These are phyloP conservation scores for Taurulus bubalis DNA, from an alignment of 2,113 vertebrate species.

Conservation along the genomic window DNA sequence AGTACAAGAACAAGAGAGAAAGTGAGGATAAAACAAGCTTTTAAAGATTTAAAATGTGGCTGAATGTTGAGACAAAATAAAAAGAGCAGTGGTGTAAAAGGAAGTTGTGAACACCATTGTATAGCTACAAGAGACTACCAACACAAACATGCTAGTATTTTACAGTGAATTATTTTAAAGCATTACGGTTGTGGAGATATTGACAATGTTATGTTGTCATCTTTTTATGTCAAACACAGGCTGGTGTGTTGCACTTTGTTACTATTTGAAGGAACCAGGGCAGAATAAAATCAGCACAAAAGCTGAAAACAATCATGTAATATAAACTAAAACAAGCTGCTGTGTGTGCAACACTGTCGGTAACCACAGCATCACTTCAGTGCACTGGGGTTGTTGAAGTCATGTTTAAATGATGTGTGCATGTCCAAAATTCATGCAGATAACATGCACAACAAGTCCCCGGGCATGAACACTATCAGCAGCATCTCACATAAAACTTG, in stretches of 20 bases:
- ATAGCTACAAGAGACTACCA: background rate
- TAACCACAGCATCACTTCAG: background rate
- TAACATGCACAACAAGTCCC: background rate
- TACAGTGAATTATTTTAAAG: background rate
- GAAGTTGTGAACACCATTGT: background rate
- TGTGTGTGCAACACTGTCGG: background rate
- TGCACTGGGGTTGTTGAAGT: slow-evolving; percentile 2
- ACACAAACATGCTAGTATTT: background rate
- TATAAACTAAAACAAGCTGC: background rate
- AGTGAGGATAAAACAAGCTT: background rate
- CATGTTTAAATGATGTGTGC: slow-evolving; percentile 17
- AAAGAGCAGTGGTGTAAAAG: background rate
- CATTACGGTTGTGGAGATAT: background rate
- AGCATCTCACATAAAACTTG: slow-evolving; percentile 32
- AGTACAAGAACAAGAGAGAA: background rate
- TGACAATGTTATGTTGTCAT: background rate
- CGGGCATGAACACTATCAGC: slow-evolving; percentile 1
- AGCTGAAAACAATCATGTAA: background rate
- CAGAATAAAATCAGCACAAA: background rate
- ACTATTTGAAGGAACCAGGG: background rate
- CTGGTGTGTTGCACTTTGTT: background rate
- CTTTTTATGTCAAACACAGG: background rate
- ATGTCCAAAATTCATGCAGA: slow-evolving; percentile 38
- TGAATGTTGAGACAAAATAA: background rate
- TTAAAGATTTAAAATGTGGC: background rate